These are phyloP conservation scores for Dolichoris vasculosae DNA, from an alignment of 1,140 invertebrate species.

Conservation along the genomic window DNA sequence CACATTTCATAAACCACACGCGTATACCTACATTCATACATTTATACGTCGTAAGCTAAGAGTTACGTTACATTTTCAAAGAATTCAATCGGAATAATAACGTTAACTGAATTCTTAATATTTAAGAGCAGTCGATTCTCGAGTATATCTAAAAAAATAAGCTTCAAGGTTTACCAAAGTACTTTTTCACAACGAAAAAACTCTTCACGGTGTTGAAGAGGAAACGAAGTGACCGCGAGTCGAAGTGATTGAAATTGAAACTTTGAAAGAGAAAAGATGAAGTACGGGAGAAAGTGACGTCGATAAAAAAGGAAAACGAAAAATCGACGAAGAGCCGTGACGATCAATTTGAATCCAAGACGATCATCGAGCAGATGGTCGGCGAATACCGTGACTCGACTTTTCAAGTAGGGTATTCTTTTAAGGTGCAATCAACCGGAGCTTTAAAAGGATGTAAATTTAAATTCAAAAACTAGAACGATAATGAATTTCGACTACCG, in stretches of 20 bases:
- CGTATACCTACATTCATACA: too few relatives aligned
- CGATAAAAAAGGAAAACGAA: background rate
- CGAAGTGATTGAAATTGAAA: slow-evolving; percentile 24
- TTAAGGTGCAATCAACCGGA: slow-evolving; percentile 13
- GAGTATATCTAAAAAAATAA: background rate
- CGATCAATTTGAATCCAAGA: slow-evolving; percentile 34
- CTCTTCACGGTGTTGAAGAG: slow-evolving; percentile 13
- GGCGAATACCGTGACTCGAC: slow-evolving; percentile 17
- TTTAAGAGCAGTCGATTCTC: too few relatives aligned
- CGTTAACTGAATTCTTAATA: too few relatives aligned
- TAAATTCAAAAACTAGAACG: background rate
- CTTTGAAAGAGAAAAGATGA: slow-evolving; percentile 30
- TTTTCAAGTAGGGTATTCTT: slow-evolving; percentile 3
- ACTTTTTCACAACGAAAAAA: background rate
- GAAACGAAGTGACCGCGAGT: background rate
- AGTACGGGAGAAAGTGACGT: slow-evolving; percentile 29
- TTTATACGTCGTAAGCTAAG: too few relatives aligned
- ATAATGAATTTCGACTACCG: background rate
- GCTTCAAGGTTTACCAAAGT: background rate
- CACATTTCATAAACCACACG: too few relatives aligned
- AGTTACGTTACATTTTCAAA: background rate
- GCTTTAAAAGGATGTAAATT: background rate
- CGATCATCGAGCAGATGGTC: slow-evolving; percentile 4
- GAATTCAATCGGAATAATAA: background rate
- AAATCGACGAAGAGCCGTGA: slow-evolving; percentile 22